These are phyloP conservation scores for Erythrolamprus reginae DNA, from an alignment of 2,113 vertebrate genomes.

Conservation along the genomic window DNA sequence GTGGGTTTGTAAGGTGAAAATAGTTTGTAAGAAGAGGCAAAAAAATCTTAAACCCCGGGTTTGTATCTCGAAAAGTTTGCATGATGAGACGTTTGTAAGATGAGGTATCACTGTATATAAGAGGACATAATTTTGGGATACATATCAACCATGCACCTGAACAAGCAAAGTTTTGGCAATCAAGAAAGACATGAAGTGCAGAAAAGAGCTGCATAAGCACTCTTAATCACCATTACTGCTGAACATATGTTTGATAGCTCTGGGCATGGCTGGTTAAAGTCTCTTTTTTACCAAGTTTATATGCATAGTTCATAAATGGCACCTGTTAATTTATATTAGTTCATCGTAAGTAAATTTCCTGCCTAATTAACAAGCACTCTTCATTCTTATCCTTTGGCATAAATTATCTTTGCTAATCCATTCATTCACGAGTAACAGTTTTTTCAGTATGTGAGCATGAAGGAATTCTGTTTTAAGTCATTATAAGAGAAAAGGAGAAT, in stretches of 20 bases:
- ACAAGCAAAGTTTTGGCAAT: not conserved
- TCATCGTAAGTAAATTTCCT: slow-evolving; percentile 6
- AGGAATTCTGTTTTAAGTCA: not conserved
- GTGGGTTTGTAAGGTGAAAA: too few relatives aligned
- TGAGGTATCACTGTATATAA: too few relatives aligned
- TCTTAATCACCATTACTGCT: not conserved
- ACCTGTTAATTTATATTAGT: slow-evolving; percentile 16
- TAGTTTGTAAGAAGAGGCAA: too few relatives aligned
- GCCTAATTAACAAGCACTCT: slow-evolving; percentile 1
- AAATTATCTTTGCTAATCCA: not conserved
- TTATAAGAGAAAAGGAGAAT: not conserved
- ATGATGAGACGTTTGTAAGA: too few relatives aligned
- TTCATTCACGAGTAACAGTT: not conserved
- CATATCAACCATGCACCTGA: not conserved
- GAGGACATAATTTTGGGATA: not conserved
- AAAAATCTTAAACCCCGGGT: too few relatives aligned
- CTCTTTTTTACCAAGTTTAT: not conserved
- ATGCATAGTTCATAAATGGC: not conserved
- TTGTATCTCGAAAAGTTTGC: too few relatives aligned
- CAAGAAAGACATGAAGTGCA: not conserved
- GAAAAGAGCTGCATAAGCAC: not conserved
- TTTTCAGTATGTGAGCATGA: not conserved
- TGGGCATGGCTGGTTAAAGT: not conserved
- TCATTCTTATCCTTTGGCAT: not conserved
- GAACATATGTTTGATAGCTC: not conserved